Base-by-base conservation (phyloP, 2,888 invertebrate genomes). In the Tenthredo distinguenda region DNA sequence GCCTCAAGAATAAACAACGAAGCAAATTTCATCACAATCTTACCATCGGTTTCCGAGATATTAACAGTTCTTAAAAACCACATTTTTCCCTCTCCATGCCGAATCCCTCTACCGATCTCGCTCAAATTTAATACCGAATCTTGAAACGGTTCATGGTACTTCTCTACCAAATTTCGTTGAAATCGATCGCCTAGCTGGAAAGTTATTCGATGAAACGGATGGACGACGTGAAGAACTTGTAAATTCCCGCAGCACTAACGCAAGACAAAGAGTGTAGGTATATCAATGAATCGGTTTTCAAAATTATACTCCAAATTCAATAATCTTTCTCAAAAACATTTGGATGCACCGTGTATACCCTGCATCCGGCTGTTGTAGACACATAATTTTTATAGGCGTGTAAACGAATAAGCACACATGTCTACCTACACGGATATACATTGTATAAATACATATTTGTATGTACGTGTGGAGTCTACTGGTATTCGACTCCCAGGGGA, bases 401-500 rank as follows among this genome's bases (percentile, higher is more conserved):
- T 62, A 62, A 62, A 26, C 62, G 62, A 62, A 62, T 26, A 26
- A 62, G 26, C 62, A 26, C 21, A 62, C 62, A 62, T 12, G 26
- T 26, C 62, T 12, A 62, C 62, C 26, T 62, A 62, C 26, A 62
- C 26, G 21, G 0, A 3, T 26, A 62, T 26, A 26, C 10, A 26
- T 62, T 62, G 62, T 62, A 10, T 26, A 26, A 62, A 26, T 62
- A 26, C 26, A 62, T 26, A 26, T 26, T 5, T 26, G 26, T 62
- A 58, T 58, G 76, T 76, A 55, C 18, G 77, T 47, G 26, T 31
- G n/a, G n/a, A 18, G 21, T 81, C n/a, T 47, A 79, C 81, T 62
- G 21, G 62, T 81, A 15, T 47, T 31, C 15, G 18, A 47, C n/a
- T 83, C 83, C 68, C 83, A 47, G 40, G 71, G 83, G 83, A 83